These are phyloP conservation scores for Sula dactylatra DNA, from an alignment of 2,113 vertebrate genomes.

Conservation along the genomic window DNA sequence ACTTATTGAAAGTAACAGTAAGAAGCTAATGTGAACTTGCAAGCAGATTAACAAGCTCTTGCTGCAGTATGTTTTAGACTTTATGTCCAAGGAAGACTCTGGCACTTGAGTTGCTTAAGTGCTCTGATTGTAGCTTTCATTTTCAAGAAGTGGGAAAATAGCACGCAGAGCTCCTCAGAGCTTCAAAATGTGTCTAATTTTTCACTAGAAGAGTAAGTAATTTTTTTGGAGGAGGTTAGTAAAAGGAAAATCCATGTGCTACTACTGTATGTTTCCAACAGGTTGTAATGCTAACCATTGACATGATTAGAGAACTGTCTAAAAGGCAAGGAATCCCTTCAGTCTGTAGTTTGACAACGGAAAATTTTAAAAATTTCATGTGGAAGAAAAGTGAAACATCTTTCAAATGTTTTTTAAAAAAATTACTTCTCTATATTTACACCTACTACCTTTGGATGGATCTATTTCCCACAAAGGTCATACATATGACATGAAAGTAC, in stretches of 20 bases:
- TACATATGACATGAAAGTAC: background rate
- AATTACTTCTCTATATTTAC: background rate
- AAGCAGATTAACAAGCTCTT: background rate
- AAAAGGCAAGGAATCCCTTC: background rate
- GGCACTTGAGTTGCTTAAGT: background rate
- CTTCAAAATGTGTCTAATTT: background rate
- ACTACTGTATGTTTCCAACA: background rate
- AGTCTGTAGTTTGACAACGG: background rate
- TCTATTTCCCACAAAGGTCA: background rate
- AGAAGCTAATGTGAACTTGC: slow-evolving; percentile 24
- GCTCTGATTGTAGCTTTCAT: background rate
- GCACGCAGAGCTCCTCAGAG: background rate
- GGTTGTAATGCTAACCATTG: background rate
- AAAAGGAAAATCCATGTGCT: background rate
- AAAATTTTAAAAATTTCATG: background rate
- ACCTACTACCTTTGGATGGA: background rate
- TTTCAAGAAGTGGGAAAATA: background rate
- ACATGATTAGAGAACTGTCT: background rate
- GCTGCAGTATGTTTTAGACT: background rate
- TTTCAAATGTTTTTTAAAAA: background rate
- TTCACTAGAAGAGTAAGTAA: background rate
- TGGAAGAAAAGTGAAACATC: background rate
- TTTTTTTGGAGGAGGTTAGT: background rate
- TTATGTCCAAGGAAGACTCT: background rate
- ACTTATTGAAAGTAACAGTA: slow-evolving; percentile 21